Base-by-base conservation (phyloP, 2,113 vertebrate species). In the Ptychochromis oligacanthus region DNA sequence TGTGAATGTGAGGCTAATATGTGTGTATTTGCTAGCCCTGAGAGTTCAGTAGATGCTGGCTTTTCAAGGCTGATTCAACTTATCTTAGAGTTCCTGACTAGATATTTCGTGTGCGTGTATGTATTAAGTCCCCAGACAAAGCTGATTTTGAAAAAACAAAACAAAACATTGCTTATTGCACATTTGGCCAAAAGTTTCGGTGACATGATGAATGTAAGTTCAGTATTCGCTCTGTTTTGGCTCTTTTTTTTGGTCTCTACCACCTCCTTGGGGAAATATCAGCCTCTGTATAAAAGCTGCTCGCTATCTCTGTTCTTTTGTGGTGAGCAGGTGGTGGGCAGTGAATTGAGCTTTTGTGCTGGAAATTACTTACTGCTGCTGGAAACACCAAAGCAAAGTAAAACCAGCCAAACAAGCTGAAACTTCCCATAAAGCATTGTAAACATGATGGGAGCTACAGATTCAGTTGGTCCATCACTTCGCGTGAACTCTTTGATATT, bases 1-100 rank as follows among this genome's bases (percentile, higher is more conserved):
- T 83, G 67, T 72, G 55, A 76, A 7, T 61, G 22, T 22, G 38
- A 22, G 18, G 26, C 54, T 54, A 56, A 81, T 65, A 40, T 79
- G 43, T 83, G 81, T 82, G 67, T 65, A 49, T 80, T 76, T 58
- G 36, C 70, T 24, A 28, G 56, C 70, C 58, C 24, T 7, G n/a
- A n/a, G 36, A 59, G 34, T 55, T 87, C 36, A 59, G 75, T 24
- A 8, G 14, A 46, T 60, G 54, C 49, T 58, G 52, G 54, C 20
- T 84, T 87, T 86, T 80, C 75, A 85, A 85, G 85, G 80, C 79
- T 79, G 57, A 55, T 78, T 52, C 36, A 76, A 58, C 82, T 81
- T 38, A 76, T 80, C 70, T 38, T 5, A 76, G 60, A n/a, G 26
- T 58, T 54, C 67, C 56, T 80, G 24, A 59, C 49, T 17, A 1